Evolutionary conservation across 2,888 invertebrate species (phyloP).

Genomic region (Apamea monoglypha): DNA sequence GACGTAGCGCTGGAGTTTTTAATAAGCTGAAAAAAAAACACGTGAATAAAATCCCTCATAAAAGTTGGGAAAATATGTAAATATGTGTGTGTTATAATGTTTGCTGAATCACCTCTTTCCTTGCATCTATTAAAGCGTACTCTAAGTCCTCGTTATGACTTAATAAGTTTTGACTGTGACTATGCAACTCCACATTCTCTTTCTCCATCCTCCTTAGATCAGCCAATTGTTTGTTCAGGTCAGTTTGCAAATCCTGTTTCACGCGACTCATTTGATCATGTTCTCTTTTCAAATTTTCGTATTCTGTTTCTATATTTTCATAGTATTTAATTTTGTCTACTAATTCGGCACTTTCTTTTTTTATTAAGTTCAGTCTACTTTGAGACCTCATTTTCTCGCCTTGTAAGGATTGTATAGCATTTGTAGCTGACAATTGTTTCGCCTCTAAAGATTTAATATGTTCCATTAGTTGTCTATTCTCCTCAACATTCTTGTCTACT

Average conservation of each 20-base stretch:
- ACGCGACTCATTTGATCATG: constrained; percentile 72
- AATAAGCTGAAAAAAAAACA: constrained; percentile 62
- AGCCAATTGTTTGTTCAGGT: constrained; percentile 70
- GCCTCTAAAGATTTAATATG: constrained; percentile 71
- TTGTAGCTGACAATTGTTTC: constrained; percentile 60
- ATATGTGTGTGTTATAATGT: no score
- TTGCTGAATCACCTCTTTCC: constrained; percentile 76
- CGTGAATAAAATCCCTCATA: background rate
- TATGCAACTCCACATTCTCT: constrained; percentile 76
- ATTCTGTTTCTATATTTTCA: constrained; percentile 74
- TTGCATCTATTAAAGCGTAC: constrained; percentile 75
- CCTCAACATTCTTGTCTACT: constrained; percentile 76
- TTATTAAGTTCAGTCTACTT: constrained; percentile 69
- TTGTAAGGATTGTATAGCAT: constrained; percentile 64
- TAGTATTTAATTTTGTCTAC: constrained; percentile 74
- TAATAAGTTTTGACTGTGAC: constrained; percentile 74
- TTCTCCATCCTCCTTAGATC: constrained; percentile 71
- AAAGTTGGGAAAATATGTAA: background rate
- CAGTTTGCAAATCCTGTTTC: constrained; percentile 75
- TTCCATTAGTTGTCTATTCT: constrained; percentile 73
- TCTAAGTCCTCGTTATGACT: constrained; percentile 79
- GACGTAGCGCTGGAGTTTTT: constrained; percentile 59
- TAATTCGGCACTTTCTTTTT: constrained; percentile 77
- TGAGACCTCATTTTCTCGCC: constrained; percentile 73
- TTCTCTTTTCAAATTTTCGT: constrained; percentile 71